A percentile compares a stretch with the other conserved stretches of the same genome.
phyloP scores from a whole-genome alignment of 1,140 invertebrate species.

The Anagrus nilaparvatae region DNA sequence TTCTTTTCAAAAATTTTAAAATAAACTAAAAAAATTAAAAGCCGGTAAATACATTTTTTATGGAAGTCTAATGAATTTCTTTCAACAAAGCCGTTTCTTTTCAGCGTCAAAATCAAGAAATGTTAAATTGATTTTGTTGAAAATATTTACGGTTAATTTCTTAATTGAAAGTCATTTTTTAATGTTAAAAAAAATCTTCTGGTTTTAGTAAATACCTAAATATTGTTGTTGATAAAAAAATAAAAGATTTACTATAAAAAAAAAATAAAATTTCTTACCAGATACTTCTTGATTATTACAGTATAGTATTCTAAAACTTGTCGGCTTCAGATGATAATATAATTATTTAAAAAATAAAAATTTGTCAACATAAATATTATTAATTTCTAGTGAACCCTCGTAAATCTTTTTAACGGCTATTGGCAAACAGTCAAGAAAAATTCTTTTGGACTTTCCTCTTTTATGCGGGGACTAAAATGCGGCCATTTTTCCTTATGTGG shows the following conservation, averaged over 20 bases:
- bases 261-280: constrained; percentile 21
- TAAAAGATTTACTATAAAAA: background rate
- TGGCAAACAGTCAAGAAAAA: constrained; percentile 41
- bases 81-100: too few relatives aligned
- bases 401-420: constrained; percentile 30
- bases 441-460: constrained; percentile 15
- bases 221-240: background rate
- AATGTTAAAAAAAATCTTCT: too few relatives aligned
- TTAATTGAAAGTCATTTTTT: too few relatives aligned
- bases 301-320: constrained; percentile 22
- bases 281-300: constrained; percentile 29
- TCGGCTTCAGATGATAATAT: constrained; percentile 27
- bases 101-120: too few relatives aligned
- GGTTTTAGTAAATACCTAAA: too few relatives aligned
- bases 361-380: background rate
- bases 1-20: too few relatives aligned
- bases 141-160: too few relatives aligned
- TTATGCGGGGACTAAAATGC: constrained; percentile 36
- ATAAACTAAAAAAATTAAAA: too few relatives aligned
- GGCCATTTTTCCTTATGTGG: constrained; percentile 33
- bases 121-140: too few relatives aligned
- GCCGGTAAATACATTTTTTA: too few relatives aligned
- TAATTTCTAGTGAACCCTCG: constrained; percentile 20
- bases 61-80: too few relatives aligned
- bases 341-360: constrained; percentile 5